Percentiles rank a stretch among this genome's conserved stretches.
These are phyloP conservation scores for Sardinella longiceps DNA, from an alignment of 2,797 vertebrate species.

Conservation along the genomic window DNA sequence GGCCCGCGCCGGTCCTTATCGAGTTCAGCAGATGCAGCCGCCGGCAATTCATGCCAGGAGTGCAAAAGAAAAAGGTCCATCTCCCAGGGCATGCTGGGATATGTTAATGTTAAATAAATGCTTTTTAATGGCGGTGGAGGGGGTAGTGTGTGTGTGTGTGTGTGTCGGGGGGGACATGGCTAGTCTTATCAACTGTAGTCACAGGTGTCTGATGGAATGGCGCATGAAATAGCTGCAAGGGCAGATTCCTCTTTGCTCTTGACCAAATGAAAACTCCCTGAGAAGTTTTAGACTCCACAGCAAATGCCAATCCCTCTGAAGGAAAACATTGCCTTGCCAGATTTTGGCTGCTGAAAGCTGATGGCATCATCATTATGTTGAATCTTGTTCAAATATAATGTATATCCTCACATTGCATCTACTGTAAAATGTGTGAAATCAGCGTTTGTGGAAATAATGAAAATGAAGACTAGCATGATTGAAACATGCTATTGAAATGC, in stretches of 20 bases:
- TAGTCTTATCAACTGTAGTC: not conserved
- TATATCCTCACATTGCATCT: not conserved
- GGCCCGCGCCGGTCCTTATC: constrained; percentile 37
- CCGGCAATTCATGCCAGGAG: constrained; percentile 35
- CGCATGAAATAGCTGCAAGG: not conserved
- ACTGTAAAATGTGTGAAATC: not conserved
- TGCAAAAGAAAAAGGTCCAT: constrained; percentile 33
- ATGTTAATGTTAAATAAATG: constrained; percentile 22
- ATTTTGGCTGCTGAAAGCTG: not conserved
- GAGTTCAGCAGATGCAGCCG: constrained; percentile 45
- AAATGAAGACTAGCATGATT: not conserved
- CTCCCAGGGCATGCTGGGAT: constrained; percentile 6
- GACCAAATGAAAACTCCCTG: not conserved
- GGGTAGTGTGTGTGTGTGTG: not conserved
- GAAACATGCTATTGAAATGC: not conserved
- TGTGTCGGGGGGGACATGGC: not conserved
- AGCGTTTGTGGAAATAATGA: not conserved
- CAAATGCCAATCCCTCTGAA: not conserved
- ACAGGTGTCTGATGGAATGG: not conserved
- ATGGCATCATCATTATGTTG: not conserved
- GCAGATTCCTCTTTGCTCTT: constrained; percentile 3
- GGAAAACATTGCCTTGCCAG: not conserved
- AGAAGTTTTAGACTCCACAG: not conserved
- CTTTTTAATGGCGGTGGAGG: not conserved
- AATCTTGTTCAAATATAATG: not conserved